Conservation (phyloP, 2,888 invertebrate species). For the Raillietiella orientalis region DNA sequence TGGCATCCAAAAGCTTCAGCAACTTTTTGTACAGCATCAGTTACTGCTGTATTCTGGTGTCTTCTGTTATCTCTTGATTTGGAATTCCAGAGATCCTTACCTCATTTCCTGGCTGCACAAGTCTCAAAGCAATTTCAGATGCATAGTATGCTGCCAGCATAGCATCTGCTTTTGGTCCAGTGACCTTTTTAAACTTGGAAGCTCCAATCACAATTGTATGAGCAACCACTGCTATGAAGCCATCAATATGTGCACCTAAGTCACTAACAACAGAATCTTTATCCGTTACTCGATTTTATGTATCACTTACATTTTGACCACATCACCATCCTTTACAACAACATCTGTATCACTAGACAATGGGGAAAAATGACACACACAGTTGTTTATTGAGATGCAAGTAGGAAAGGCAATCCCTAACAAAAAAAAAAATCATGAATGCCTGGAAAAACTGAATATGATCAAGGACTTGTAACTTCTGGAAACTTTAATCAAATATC, state of each 20-base stretch:
- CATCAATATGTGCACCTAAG: constrained; percentile 92
- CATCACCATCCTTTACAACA: constrained; percentile 54
- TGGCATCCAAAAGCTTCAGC: constrained; percentile 80
- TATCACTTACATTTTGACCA: constrained; percentile 72
- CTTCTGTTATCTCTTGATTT: constrained; percentile 4
- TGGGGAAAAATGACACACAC: constrained; percentile 96
- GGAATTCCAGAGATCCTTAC: constrained; percentile 16
- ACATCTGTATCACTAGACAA: constrained; percentile 68
- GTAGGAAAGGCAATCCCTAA: constrained; percentile 80
- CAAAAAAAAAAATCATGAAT: constrained; percentile 6
- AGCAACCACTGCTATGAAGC: constrained; percentile 90
- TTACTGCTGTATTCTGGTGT: constrained; percentile 50
- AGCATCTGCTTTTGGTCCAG: constrained; percentile 70
- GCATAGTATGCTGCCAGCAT: constrained; percentile 80
- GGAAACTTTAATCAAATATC: not conserved
- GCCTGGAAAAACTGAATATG: no score
- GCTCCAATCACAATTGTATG: constrained; percentile 75
- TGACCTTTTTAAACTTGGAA: constrained; percentile 29
- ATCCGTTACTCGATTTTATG: constrained; percentile 1
- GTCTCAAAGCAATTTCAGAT: constrained; percentile 70
- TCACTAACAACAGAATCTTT: constrained; percentile 26
- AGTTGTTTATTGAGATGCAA: constrained; percentile 92
- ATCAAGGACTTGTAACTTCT: not conserved
- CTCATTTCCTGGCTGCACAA: constrained; percentile 67
- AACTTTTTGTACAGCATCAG: constrained; percentile 69